Conservation (phyloP, 2,113 vertebrate species). For the Periophthalmus modestus region DNA sequence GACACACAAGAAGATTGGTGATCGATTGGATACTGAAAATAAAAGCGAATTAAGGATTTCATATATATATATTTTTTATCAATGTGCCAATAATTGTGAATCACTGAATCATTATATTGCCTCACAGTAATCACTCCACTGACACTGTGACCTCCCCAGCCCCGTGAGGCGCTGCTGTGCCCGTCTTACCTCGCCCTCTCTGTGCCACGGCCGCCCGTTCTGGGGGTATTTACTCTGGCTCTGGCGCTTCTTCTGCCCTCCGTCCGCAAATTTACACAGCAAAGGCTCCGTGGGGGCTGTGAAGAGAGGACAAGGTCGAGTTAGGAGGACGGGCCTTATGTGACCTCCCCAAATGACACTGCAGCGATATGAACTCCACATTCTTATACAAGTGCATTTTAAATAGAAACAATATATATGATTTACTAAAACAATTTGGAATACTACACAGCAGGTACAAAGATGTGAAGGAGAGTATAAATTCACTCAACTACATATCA, state of each 20-base stretch:
- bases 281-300: conserved; percentile 94
- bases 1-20: no score
- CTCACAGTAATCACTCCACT: no score
- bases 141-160: no score
- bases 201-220: conserved; percentile 94
- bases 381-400: conserved; percentile 6
- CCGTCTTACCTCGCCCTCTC: conserved; percentile 93
- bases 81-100: not conserved
- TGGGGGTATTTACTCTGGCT: conserved; percentile 98
- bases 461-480: no score
- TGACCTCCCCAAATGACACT: conserved; percentile 68
- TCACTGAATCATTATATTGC: not conserved
- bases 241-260: conserved; percentile 97
- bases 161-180: not conserved
- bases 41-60: not conserved
- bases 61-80: not conserved
- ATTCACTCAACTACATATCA: no score
- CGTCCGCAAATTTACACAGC: conserved; percentile 98
- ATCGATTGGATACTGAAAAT: no score
- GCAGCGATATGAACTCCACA: conserved; percentile 75
- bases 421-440: no score
- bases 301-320: conserved; percentile 70
- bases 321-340: conserved; percentile 61
- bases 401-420: no score
- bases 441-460: no score